Base-by-base conservation (phyloP, 2,888 invertebrate genomes). In the Hololepta plana region DNA sequence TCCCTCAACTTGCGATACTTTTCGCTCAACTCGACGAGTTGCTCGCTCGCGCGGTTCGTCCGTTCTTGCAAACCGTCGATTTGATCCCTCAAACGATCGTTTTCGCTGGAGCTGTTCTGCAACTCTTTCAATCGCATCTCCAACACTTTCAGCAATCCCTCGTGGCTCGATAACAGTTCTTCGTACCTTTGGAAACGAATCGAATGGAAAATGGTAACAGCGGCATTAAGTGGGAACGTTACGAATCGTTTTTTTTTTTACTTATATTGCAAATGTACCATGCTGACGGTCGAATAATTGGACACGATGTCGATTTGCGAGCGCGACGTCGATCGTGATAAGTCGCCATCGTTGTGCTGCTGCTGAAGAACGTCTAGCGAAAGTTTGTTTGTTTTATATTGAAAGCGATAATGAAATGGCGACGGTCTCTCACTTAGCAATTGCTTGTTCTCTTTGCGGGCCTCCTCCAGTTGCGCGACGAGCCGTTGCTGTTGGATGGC, bases 261-360 rank as follows among this genome's bases (percentile, higher is more conserved):
- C 62, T 63, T 60, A 38, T 60, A 62, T 37, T 64, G 64, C 8
- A 65, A 46, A 39, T 62, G 59, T 4, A 62, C 58, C 35, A 64
- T 57, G 42, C 62, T 64, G 50, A 60, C 57, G 2, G 61, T 60
- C 1, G 63, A 62, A 53, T 59, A 59, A n/a, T 62, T 53, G 17
- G 57, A 51, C 5, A 49, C 40, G 4, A 49, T 31, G 27, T 52
- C 48, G 3, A 49, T 39, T 27, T 43, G 47, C 30, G 39, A 48
- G 27, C 40, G 45, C 3, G 48, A 37, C 3, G 44, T 14, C 11
- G 32, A 29, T 22, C 36, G 23, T 17, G 36, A 34, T 5, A 31
- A 12, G 24, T 38, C 30, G 11, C 30, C 28, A 4, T 38, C 36
- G 14, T 30, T 29, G 27, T 32, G 34, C 26, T 35, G 38, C 30